Evolutionary conservation across 2,113 vertebrate species (phyloP), one percentile per base, ranked within the genome.

Genomic region (Uropsilus gracilis): DNA sequence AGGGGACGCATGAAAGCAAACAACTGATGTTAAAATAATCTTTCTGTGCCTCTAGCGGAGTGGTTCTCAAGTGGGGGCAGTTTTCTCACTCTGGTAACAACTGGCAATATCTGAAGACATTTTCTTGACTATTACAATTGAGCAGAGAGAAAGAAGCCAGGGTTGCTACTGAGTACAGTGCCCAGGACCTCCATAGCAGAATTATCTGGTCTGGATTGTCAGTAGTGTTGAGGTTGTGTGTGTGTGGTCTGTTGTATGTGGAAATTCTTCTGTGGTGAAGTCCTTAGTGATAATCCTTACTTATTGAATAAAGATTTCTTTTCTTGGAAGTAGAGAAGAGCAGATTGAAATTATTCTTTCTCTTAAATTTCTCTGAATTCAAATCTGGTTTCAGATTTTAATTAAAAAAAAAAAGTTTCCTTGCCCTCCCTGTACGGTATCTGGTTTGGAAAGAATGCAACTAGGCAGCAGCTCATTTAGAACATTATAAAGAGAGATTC

Each of bases 321-420:
- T 92, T 76, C 76, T 72, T 76, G n/a, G 6, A 82, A 78, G 24
- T 77, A 0, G 17, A 92, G 68, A 92, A 76, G 48, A 53, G 24
- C 13, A 37, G 44, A n/a, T 50, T 61, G 39, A 91, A 89, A 76
- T 86, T 86, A 57, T 28, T 78, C 5, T 18, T 94, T 78, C 9
- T 5, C 3, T 94, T 97, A 63, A n/a, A 55, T 69, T 78, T 78
- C 91, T 93, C 85, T 48, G 9, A 81, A 24, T 89, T 76, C n/a
- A 68, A 86, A 82, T 93, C 90, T 92, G 55, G 20, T 44, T 95
- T 95, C 42, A 87, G 57, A 91, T 86, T 95, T 94, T 91, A 14
- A 89, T 93, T 92, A n/a, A 76, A 76, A 93, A n/a, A 76, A 76
- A 93, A 86, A 46, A 50, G 4, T 53, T 53, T 34, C 59, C 48